A percentile compares a stretch with the other conserved stretches of the same genome.
These are phyloP conservation scores for Passer domesticus DNA, from an alignment of 2,113 vertebrate genomes.

Conservation along the genomic window DNA sequence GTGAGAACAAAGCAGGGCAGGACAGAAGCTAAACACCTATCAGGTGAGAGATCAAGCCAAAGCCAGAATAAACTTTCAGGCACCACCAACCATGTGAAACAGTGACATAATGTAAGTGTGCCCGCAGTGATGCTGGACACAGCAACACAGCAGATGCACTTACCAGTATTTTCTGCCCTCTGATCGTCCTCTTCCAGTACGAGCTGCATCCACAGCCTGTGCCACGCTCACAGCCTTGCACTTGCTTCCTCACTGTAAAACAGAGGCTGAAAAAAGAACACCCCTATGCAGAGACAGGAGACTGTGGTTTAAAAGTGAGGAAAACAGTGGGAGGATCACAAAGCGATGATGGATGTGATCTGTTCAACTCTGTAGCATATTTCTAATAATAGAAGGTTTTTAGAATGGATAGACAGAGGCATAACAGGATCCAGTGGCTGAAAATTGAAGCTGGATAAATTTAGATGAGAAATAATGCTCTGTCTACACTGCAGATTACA, in stretches of 20 bases:
- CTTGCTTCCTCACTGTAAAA: background rate
- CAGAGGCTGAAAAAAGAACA: background rate
- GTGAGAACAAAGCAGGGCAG: background rate
- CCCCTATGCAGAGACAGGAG: background rate
- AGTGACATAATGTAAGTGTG: background rate
- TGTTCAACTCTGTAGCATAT: constrained; percentile 24
- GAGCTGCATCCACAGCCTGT: background rate
- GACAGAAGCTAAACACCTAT: background rate
- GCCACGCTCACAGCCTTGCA: accelerated
- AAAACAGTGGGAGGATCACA: constrained; percentile 39
- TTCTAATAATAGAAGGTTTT: constrained; percentile 58
- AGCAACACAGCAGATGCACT: background rate
- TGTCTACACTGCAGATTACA: constrained; percentile 42
- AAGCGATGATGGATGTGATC: constrained; percentile 19
- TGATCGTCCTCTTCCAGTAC: background rate
- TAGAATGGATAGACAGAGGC: constrained; percentile 35
- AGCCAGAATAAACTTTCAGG: background rate
- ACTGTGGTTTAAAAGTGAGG: background rate
- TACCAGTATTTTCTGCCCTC: constrained; percentile 1
- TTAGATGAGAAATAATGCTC: constrained; percentile 50
- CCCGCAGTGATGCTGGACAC: background rate
- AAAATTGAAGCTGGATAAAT: constrained; percentile 47
- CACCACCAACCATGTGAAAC: background rate
- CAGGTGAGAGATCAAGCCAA: constrained; percentile 22
- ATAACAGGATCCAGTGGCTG: constrained; percentile 46